These are phyloP conservation scores for Apeira syringaria DNA, from an alignment of 2,888 invertebrate species.

Conservation along the genomic window DNA sequence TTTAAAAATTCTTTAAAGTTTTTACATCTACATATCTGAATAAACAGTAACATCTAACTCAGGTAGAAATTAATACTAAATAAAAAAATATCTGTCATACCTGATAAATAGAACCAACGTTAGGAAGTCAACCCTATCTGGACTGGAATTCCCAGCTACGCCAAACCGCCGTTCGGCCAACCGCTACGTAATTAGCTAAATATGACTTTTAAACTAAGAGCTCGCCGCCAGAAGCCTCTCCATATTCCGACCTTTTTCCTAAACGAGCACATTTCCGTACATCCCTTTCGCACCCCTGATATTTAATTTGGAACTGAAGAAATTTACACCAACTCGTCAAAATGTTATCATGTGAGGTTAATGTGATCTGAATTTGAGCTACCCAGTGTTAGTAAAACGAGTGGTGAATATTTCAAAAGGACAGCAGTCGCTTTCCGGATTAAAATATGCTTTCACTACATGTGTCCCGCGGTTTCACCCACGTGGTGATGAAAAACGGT, in stretches of 20 bases:
- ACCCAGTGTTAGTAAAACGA: constrained; percentile 26
- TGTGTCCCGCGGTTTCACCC: too few relatives aligned
- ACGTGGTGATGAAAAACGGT: too few relatives aligned
- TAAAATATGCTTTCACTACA: constrained; percentile 26
- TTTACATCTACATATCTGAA: too few relatives aligned
- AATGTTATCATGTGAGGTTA: constrained; percentile 52
- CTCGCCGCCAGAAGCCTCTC: constrained; percentile 53
- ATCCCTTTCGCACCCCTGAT: constrained; percentile 42
- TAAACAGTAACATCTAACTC: too few relatives aligned
- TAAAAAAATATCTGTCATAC: too few relatives aligned
- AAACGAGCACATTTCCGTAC: constrained; percentile 55
- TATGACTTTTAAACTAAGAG: constrained; percentile 75
- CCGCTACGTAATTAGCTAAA: constrained; percentile 73
- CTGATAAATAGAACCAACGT: too few relatives aligned
- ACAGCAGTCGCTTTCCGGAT: constrained; percentile 27
- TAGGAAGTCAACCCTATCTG: constrained; percentile 13
- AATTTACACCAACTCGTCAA: constrained; percentile 54
- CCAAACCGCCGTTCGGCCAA: constrained; percentile 48
- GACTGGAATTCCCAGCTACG: constrained; percentile 46
- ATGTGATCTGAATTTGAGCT: constrained; percentile 42
- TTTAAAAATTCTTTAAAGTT: too few relatives aligned
- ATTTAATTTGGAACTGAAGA: constrained; percentile 52
- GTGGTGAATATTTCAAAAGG: constrained; percentile 41
- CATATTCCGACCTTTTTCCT: constrained; percentile 58
- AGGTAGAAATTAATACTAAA: too few relatives aligned